Base-by-base conservation (phyloP, 2,797 vertebrate species). In the Pteropus rufus region DNA sequence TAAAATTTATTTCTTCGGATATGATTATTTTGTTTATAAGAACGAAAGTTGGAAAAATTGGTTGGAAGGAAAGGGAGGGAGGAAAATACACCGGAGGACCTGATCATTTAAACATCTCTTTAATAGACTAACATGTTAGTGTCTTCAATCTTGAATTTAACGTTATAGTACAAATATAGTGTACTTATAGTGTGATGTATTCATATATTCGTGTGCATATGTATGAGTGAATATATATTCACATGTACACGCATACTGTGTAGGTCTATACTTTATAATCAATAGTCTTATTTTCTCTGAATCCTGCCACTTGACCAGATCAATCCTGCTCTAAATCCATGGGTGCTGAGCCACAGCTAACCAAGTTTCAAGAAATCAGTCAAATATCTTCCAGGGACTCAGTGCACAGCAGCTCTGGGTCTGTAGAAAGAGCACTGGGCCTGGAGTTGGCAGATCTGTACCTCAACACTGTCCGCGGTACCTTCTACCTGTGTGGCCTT, bases 71-170 rank as follows among this genome's bases (percentile, higher is more conserved):
- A 87, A 72, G 29, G 29, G 44, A 67, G 64, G 56, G 36, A 86
- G 7, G 23, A 80, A 94, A 90, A 91, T 85, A 77, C 2, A 81
- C 10, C 65, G 75, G 3, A 67, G 79, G 75, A 65, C 5, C 49
- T 56, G 31, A 52, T 76, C 12, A 93, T 62, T 94, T 89, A 89
- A 95, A 76, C 31, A 69, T 65, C 75, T 93, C 34, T 77, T 70
- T 93, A 31, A 26, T 36, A 92, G 52, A 84, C 34, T 52, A 60
- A 34, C 36, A 9, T 26, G 29, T 81, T 76, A 75, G 31, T 46
- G 67, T 77, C 77, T 92, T 85, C 23, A 21, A 41, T 76, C 39
- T 91, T 56, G 54, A 95, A 46, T 93, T 80, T 73, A 95, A 92
- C 18, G 18, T 29, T 69, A n/a, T 49, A 64, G 56, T 80, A 84